Percentiles rank a stretch among this genome's conserved stretches.
These are phyloP conservation scores for Anas platyrhynchos DNA, from an alignment of 2,113 vertebrate species.

Conservation along the genomic window DNA sequence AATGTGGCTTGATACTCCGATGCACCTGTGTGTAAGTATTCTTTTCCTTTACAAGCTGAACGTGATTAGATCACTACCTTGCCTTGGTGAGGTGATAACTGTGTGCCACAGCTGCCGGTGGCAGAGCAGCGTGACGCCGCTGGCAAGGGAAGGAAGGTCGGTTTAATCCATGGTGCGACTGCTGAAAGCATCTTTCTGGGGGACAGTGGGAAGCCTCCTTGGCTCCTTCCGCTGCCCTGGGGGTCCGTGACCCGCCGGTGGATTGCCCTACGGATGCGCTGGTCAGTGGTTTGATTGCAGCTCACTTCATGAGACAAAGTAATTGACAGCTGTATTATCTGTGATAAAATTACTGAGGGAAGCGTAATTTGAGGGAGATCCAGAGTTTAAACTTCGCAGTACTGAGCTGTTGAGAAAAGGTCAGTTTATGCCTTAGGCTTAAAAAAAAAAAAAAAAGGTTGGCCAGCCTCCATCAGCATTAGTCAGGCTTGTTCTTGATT, in stretches of 20 bases:
- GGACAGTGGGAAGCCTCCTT: not conserved
- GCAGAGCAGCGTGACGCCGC: not conserved
- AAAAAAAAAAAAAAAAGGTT: not conserved
- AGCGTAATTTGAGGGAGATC: not conserved
- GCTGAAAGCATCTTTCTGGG: not conserved
- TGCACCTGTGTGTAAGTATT: not conserved
- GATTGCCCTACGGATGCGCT: not conserved
- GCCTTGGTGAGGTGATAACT: too few species aligned
- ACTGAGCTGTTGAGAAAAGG: conserved; percentile 37
- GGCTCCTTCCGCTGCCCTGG: not conserved
- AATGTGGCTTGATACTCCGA: not conserved
- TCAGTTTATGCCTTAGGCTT: conserved; percentile 47
- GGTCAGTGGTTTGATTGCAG: not conserved
- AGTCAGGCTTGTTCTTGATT: conserved; percentile 28
- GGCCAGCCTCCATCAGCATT: not conserved
- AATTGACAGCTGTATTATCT: not conserved
- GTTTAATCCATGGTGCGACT: not conserved
- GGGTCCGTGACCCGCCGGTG: not conserved
- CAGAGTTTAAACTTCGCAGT: not conserved
- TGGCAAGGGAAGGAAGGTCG: not conserved
- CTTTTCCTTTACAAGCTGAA: not conserved
- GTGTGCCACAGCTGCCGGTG: not conserved
- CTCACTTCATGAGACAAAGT: not conserved
- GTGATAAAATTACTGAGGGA: not conserved
- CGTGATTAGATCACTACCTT: not conserved